Conservation (phyloP, 2,113 vertebrate genomes). For the Tenrec ecaudatus region DNA sequence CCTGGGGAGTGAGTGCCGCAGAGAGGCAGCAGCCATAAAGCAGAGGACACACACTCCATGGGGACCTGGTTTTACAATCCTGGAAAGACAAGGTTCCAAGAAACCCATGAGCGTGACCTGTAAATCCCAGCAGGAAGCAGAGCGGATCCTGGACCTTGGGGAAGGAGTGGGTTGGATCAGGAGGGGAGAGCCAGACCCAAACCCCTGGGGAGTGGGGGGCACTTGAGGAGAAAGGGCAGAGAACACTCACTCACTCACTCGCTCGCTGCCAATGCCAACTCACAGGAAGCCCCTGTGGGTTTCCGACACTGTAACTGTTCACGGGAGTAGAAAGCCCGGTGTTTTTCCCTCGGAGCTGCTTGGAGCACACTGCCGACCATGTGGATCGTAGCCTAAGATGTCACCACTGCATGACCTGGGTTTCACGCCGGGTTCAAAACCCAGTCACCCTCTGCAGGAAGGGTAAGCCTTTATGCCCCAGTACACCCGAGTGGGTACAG, state of each 20-base stretch:
- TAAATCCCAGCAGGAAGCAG: not conserved
- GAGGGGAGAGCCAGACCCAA: not conserved
- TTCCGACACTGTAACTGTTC: too few relatives aligned
- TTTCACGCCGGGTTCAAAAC: too few relatives aligned
- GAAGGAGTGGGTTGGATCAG: not conserved
- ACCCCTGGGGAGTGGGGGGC: not conserved
- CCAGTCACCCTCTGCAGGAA: not conserved
- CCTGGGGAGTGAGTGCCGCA: not conserved
- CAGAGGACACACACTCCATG: not conserved
- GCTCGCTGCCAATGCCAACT: too few relatives aligned
- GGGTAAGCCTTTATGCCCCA: rapidly evolving
- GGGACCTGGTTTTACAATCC: constrained; percentile 45
- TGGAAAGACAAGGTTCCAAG: constrained; percentile 33
- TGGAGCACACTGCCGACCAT: too few relatives aligned
- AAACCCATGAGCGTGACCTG: not conserved
- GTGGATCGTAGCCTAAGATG: too few relatives aligned
- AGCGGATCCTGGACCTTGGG: not conserved
- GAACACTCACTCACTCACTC: too few relatives aligned
- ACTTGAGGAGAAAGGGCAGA: not conserved
- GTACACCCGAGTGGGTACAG: not conserved
- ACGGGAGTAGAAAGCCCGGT: too few relatives aligned
- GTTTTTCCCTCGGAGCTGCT: too few relatives aligned
- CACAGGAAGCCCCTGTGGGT: too few relatives aligned
- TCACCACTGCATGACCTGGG: too few relatives aligned
- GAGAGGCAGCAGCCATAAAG: constrained; percentile 45